Base-by-base conservation (phyloP, 2,888 invertebrate species). In the Brassicogethes aeneus region DNA sequence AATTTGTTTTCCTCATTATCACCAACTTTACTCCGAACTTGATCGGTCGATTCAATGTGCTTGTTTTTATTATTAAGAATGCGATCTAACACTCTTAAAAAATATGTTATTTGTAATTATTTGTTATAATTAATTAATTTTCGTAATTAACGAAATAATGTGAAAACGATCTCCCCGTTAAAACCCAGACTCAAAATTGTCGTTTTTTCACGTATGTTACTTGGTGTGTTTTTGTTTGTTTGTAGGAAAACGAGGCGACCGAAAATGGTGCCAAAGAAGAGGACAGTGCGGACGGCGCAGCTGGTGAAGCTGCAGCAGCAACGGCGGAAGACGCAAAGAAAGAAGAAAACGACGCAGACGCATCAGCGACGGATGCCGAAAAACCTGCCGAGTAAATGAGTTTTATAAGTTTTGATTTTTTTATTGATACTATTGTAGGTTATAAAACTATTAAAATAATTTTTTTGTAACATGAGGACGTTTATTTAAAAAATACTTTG, bases 221-320 rank as follows among this genome's bases (percentile, higher is more conserved):
- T 16, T 16, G 29, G 10, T 35, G 3, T 3, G 2, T 32, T 17
- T 39, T 39, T 37, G 31, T 41, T 16, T 44, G 38, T 12, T 34
- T 44, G 43, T 43, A 59, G 51, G 53, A 57, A 38, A 39, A 50
- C 32, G 60, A 61, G 43, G 57, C 65, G 16, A 64, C 64, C 33
- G 66, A 66, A 46, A 66, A 66, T 39, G 66, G 66, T 3, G 62
- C 64, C 14, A 66, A 65, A 53, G n/a, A n/a, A n/a, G 64, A 64
- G 45, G 65, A 66, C 37, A 60, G 60, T 43, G 62, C 54, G 34
- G 64, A 65, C 44, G 54, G 33, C 15, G 10, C 17, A 15, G 40
- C 30, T 2, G 40, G 17, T 8, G 50, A 50, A 12, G 35, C 51
- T 15, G 42, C 48, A 8, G 46, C 56, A 34, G 54, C 61, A 35